Conservation (phyloP, 2,797 vertebrate genomes). For the Orientallactaga sibirica region DNA sequence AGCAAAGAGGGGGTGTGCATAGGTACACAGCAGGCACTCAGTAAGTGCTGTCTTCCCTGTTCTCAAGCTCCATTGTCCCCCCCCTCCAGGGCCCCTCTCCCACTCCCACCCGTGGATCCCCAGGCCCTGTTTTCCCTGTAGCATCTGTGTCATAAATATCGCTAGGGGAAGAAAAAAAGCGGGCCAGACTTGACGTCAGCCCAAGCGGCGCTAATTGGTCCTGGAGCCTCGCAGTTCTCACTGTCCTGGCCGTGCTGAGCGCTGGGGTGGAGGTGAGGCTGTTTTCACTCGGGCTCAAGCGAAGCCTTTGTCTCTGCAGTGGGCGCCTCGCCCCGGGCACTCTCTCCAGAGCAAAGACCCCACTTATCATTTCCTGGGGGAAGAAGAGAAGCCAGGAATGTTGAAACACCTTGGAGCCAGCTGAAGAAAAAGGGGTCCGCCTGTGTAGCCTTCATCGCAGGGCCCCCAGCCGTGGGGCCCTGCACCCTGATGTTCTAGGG, state of each 20-base stretch:
- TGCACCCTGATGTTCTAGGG: neutral
- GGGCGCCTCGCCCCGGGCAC: conserved; percentile 61
- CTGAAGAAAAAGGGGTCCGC: conserved; percentile 60
- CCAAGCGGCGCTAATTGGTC: conserved; percentile 96
- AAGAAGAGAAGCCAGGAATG: conserved; percentile 53
- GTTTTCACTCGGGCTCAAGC: conserved; percentile 88
- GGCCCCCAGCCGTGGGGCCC: neutral
- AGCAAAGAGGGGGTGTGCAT: too few species aligned
- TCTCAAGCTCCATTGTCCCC: neutral
- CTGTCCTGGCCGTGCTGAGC: conserved; percentile 90
- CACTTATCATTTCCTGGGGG: conserved; percentile 78
- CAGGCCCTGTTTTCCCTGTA: conserved; percentile 21
- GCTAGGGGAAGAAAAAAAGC: conserved; percentile 81
- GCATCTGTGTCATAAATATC: conserved; percentile 86
- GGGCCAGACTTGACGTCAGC: conserved; percentile 91
- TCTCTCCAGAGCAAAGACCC: conserved; percentile 60
- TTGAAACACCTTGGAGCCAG: conserved; percentile 4
- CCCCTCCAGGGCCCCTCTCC: neutral
- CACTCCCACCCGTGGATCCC: rapidly evolving
- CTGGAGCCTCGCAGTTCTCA: conserved; percentile 96
- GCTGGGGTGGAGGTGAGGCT: conserved; percentile 89
- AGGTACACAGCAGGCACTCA: neutral
- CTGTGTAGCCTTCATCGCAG: neutral
- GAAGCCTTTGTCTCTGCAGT: conserved; percentile 64
- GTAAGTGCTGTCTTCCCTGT: neutral